Percentiles rank a stretch among this genome's conserved stretches.
phyloP scores from a whole-genome alignment of 2,113 vertebrate genomes.

The Scytalopus superciliaris region DNA sequence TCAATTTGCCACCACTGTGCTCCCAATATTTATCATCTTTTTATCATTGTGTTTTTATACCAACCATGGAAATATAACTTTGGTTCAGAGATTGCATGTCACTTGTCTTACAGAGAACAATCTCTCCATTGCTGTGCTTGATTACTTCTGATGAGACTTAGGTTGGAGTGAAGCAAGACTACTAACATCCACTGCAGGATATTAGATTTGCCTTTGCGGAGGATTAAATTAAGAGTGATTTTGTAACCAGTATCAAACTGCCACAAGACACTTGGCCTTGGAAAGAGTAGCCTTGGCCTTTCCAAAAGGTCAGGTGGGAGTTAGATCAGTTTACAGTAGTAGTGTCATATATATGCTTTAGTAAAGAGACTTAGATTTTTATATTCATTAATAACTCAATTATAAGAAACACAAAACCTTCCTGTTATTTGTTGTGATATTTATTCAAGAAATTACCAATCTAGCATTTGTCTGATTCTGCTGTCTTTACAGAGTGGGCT shows the following conservation, averaged over 20 bases:
- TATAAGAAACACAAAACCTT: neutral
- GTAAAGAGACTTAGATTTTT: neutral
- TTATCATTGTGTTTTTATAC: neutral
- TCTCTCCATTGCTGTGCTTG: neutral
- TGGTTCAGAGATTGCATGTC: neutral
- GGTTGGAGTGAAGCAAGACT: neutral
- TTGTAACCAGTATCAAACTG: neutral
- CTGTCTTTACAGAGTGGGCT: neutral
- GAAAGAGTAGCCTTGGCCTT: neutral
- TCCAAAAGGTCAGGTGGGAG: neutral
- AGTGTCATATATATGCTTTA: neutral
- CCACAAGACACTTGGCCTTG: neutral
- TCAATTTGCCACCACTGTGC: constrained; percentile 19
- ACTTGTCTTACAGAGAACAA: neutral
- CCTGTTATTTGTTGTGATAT: neutral
- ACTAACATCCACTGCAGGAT: neutral
- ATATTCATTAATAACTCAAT: neutral
- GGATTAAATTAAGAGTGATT: neutral
- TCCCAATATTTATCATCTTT: neutral
- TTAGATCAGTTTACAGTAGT: neutral
- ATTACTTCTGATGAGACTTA: neutral
- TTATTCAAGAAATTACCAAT: neutral
- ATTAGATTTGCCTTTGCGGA: neutral
- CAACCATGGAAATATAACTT: constrained; percentile 7
- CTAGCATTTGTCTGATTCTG: neutral